Base-by-base conservation (phyloP, 2,888 invertebrate species). In the Venustoraphidia nigricollis region DNA sequence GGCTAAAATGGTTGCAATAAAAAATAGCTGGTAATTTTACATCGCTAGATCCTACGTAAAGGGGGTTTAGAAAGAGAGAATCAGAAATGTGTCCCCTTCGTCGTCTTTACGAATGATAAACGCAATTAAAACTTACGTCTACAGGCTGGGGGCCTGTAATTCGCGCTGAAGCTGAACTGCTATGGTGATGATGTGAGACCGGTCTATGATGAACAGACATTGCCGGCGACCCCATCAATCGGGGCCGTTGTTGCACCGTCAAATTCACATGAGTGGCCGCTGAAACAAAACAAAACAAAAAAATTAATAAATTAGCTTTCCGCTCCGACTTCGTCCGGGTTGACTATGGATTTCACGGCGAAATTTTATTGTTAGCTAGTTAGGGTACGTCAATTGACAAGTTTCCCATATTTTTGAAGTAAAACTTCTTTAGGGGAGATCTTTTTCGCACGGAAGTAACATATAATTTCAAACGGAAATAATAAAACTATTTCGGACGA, bases 101-200 rank as follows among this genome's bases (percentile, higher is more conserved):
- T 13, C 41, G 50, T n/a, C 2, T 14, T 45, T n/a, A 17, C n/a
- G 44, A 27, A 35, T 34, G 13, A 45, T 44, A 44, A 13, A 34
- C 35, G 14, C 17, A 11, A 38, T 36, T 38, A 41, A 51, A 60
- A 77, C 83, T 83, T 69, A 92, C 92, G 69, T 91, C 88, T 55
- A 91, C 92, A 41, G 90, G 90, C 57, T 85, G 81, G 1, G 90
- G 90, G 42, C 83, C 83, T 14, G 89, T 90, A 60, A 90, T 88
- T 45, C 84, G 79, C 57, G 76, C 59, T 11, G 62, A 61, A 41
- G 57, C 54, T 27, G 27, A 27, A 27, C 27, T 27, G 17, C 36
- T 35, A 13, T 9, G 10, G 43, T 47, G 42, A 43, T 58, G 57
- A 39, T 62, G 63, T 46, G 68, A 66, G 41, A 70, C 58, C 50